Evolutionary conservation across 2,797 vertebrate genomes (phyloP).

Genomic region (Chelon labrosus): DNA sequence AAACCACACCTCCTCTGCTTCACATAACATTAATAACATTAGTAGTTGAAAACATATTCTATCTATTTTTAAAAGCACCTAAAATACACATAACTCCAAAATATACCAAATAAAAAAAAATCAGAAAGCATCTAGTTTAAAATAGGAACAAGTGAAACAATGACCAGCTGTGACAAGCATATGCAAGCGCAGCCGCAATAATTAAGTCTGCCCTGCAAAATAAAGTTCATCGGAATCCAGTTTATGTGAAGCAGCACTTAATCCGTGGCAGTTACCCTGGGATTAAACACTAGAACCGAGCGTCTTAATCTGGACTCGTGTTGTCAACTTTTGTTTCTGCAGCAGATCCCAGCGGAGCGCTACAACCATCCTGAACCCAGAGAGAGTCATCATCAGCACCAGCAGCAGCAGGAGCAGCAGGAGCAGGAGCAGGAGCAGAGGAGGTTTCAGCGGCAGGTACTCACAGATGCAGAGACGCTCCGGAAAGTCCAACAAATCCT

Average conservation of each 20-base stretch:
- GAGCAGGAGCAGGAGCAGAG: background rate
- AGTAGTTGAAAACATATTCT: background rate
- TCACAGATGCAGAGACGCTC: slow-evolving; percentile 75
- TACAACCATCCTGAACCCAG: slow-evolving; percentile 18
- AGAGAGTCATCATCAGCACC: slow-evolving; percentile 1
- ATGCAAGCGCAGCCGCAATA: slow-evolving; percentile 7
- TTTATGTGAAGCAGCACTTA: slow-evolving; percentile 16
- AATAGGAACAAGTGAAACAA: background rate
- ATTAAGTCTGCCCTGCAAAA: background rate
- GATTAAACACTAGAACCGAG: background rate
- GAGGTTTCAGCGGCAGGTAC: slow-evolving; percentile 60
- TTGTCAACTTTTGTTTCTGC: slow-evolving; percentile 66
- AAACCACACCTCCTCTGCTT: background rate
- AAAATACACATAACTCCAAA: background rate
- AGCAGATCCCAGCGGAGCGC: slow-evolving; percentile 49
- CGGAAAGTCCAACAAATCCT: slow-evolving; percentile 66
- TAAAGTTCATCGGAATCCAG: slow-evolving; percentile 17
- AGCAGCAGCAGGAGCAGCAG: slow-evolving; percentile 1
- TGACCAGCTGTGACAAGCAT: background rate
- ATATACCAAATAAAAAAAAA: background rate
- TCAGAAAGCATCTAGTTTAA: background rate
- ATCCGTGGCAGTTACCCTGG: slow-evolving; percentile 4
- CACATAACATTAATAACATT: background rate
- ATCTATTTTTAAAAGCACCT: background rate
- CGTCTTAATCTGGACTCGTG: background rate